A percentile compares a stretch with the other conserved stretches of the same genome.
Evolutionary conservation across 2,888 invertebrate genomes (phyloP).

Genomic region (Bombylius major): DNA sequence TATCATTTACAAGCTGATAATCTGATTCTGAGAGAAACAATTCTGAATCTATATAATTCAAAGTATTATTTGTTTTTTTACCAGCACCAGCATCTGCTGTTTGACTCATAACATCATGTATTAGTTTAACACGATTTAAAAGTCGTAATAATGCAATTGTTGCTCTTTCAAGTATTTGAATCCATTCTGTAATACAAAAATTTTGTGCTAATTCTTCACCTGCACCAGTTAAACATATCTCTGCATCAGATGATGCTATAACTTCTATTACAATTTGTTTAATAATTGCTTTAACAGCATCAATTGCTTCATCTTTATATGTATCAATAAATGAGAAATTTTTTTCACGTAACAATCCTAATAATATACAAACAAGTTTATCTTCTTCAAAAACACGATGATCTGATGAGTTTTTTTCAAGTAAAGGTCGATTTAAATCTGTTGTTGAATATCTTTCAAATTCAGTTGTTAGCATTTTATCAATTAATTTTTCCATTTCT

Average conservation of each 20-base stretch:
- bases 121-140: constrained; percentile 58
- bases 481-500: constrained; percentile 91
- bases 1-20: constrained; percentile 51
- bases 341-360: constrained; percentile 77
- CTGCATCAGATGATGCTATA: constrained; percentile 42
- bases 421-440: constrained; percentile 75
- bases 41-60: constrained; percentile 49
- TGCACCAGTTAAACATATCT: constrained; percentile 42
- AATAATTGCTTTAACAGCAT: constrained; percentile 74
- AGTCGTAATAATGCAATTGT: constrained; percentile 53
- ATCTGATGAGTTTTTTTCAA: constrained; percentile 38
- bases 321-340: constrained; percentile 79
- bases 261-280: constrained; percentile 82
- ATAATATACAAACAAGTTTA: constrained; percentile 73
- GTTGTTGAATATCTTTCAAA: constrained; percentile 83
- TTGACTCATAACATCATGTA: constrained; percentile 64
- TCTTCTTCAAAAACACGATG: constrained; percentile 61
- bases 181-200: constrained; percentile 55
- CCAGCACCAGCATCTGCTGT: constrained; percentile 56
- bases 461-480: constrained; percentile 92
- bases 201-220: constrained; percentile 39
- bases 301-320: constrained; percentile 79
- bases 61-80: constrained; percentile 38
- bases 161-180: constrained; percentile 51
- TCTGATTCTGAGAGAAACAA: constrained; percentile 59